These are phyloP conservation scores for Heteropelma amictum DNA, from an alignment of 2,888 invertebrate species.

Conservation along the genomic window DNA sequence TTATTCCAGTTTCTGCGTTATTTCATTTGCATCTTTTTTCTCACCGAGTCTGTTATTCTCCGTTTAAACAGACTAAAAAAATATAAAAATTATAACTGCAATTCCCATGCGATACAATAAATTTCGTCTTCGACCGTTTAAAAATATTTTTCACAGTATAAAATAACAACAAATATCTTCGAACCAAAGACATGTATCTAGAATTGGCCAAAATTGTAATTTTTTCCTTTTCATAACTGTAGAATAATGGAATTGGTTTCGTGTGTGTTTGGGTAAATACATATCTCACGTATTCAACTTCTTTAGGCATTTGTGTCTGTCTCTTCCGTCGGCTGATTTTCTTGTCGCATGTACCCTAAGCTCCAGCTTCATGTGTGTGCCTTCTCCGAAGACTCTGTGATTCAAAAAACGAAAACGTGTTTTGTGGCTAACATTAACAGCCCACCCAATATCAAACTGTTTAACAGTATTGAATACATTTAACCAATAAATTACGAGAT, in stretches of 20 bases:
- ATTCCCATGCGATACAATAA: constrained; percentile 50
- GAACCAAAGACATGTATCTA: constrained; percentile 11
- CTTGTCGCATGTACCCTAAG: constrained; percentile 23
- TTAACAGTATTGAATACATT: no score
- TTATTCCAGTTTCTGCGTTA: not conserved
- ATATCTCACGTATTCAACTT: constrained; percentile 38
- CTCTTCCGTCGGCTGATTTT: constrained; percentile 5
- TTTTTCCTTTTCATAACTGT: not conserved
- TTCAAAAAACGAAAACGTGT: constrained; percentile 56
- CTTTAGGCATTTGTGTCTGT: constrained; percentile 1
- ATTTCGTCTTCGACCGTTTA: no score
- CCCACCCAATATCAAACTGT: constrained; percentile 8
- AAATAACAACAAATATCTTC: constrained; percentile 15
- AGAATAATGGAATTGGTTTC: not conserved
- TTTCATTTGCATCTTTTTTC: not conserved
- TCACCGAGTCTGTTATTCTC: constrained; percentile 22
- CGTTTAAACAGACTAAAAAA: constrained; percentile 28
- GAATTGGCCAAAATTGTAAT: constrained; percentile 8
- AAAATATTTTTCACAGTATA: no score
- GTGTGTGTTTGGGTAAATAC: no score
- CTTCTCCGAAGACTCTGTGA: constrained; percentile 42
- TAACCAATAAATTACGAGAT: not conserved
- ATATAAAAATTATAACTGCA: constrained; percentile 32
- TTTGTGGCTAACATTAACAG: constrained; percentile 36
- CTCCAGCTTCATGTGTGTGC: not conserved